A percentile compares a stretch with the other conserved stretches of the same genome.
phyloP scores from a whole-genome alignment of 1,140 invertebrate genomes.

The Orchesella cincta region DNA sequence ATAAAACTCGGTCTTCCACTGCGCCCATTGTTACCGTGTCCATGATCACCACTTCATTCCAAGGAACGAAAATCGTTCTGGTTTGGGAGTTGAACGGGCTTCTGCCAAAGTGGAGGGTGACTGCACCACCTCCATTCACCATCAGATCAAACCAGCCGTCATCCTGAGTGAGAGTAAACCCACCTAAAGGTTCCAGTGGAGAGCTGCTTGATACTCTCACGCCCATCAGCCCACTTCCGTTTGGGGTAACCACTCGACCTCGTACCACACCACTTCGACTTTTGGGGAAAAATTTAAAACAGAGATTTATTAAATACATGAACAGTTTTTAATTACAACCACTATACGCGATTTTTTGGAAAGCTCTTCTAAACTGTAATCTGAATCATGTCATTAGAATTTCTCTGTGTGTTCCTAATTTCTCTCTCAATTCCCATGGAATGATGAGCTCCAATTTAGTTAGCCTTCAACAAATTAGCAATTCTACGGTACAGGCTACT shows the following conservation, averaged over 20 bases:
- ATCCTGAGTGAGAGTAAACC: constrained; percentile 88
- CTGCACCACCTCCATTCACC: constrained; percentile 94
- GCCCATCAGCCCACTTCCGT: constrained; percentile 89
- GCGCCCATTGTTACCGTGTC: constrained; percentile 79
- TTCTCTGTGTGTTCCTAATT: too few relatives aligned
- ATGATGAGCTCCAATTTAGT: too few relatives aligned
- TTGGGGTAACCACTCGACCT: constrained; percentile 84
- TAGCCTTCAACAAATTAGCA: too few relatives aligned
- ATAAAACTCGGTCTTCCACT: constrained; percentile 66
- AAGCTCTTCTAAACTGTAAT: too few relatives aligned
- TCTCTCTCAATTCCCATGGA: too few relatives aligned
- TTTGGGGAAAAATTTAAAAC: constrained; percentile 45
- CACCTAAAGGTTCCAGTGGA: constrained; percentile 81
- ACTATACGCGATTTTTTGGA: too few relatives aligned
- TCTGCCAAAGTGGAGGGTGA: constrained; percentile 89
- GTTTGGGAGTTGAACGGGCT: constrained; percentile 86
- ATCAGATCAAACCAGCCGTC: constrained; percentile 95
- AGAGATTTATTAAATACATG: too few relatives aligned
- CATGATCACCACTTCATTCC: constrained; percentile 83
- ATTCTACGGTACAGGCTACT: too few relatives aligned
- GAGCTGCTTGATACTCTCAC: constrained; percentile 90
- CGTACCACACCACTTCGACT: constrained; percentile 95
- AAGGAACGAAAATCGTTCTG: constrained; percentile 90
- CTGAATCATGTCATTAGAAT: too few relatives aligned
- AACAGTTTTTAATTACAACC: too few relatives aligned